Base-by-base conservation (phyloP, 2,888 invertebrate genomes). In the Hydroisotoma schaefferi region DNA sequence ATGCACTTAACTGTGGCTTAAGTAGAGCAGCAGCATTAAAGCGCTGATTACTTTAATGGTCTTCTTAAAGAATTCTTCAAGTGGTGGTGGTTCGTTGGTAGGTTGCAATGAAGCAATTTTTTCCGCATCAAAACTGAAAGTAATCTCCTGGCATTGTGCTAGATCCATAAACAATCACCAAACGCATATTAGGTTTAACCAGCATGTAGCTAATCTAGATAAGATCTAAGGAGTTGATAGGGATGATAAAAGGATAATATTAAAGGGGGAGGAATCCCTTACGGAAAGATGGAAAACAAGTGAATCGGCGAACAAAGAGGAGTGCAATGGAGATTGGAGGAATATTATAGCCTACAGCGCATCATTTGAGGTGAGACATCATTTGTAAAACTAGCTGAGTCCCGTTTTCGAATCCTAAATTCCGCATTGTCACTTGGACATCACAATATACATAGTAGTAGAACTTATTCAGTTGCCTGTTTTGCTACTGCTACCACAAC, bases 61-160 rank as follows among this genome's bases (percentile, higher is more conserved):
- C n/a, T n/a, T n/a, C n/a, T n/a, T n/a, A n/a, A n/a, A n/a, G n/a
- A n/a, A n/a, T n/a, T n/a, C n/a, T n/a, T n/a, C n/a, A n/a, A n/a
- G n/a, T n/a, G n/a, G n/a, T n/a, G n/a, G n/a, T n/a, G n/a, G n/a
- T n/a, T n/a, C n/a, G n/a, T n/a, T n/a, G n/a, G n/a, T n/a, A n/a
- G n/a, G n/a, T n/a, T n/a, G n/a, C 33, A 10, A 8, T 33, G 8
- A 43, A 6, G 43, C 18, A 46, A 46, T 46, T 46, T 46, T 46
- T 46, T 46, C 46, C 46, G 46, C 46, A 46, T 46, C 46, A 46
- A 53, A 53, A 53, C 38, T 53, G 53, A 53, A 53, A 53, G 53
- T 53, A 53, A 53, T 53, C 52, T 29, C 37, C 53, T 53, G 53
- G 37, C 53, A 40, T 53, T 53, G 40, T 43, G 53, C 53, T 40